Conservation (phyloP, 2,888 invertebrate species). For the Lucinisca nassula region DNA sequence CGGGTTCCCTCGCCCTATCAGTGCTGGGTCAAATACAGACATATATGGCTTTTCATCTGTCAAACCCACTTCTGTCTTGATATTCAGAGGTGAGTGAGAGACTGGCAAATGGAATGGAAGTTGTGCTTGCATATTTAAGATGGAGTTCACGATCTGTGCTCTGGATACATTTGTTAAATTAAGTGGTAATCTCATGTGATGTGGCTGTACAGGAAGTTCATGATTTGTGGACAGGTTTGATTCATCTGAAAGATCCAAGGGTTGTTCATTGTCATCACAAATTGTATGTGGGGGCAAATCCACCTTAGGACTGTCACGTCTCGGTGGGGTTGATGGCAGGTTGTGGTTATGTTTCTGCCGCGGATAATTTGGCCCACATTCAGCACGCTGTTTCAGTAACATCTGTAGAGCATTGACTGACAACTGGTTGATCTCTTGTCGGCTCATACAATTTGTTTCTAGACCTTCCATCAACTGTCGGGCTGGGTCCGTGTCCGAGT, state of each 20-base stretch:
- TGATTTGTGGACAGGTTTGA: constrained; percentile 60
- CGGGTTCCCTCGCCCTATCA: constrained; percentile 49
- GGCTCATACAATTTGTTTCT: constrained; percentile 59
- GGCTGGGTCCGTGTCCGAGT: constrained; percentile 76
- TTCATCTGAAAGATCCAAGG: constrained; percentile 69
- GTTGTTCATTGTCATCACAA: constrained; percentile 59
- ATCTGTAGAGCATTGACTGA: constrained; percentile 83
- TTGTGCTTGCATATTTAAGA: constrained; percentile 68
- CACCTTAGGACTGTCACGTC: constrained; percentile 56
- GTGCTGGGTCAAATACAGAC: constrained; percentile 59
- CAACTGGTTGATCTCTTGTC: constrained; percentile 74
- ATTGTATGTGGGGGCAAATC: constrained; percentile 42
- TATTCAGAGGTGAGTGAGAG: constrained; percentile 50
- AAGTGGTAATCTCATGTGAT: constrained; percentile 59
- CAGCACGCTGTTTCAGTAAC: constrained; percentile 79
- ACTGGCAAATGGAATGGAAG: constrained; percentile 67
- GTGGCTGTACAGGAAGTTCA: constrained; percentile 55
- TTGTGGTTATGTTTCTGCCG: constrained; percentile 45
- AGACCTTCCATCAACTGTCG: constrained; percentile 55
- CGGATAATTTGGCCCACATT: constrained; percentile 69
- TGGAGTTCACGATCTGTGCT: constrained; percentile 61
- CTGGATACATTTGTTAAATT: constrained; percentile 67
- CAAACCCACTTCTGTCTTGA: constrained; percentile 71
- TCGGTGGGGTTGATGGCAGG: constrained; percentile 48
- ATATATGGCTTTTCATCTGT: constrained; percentile 64